Evolutionary conservation across 2,888 invertebrate genomes (phyloP), one percentile per base, ranked within the genome.

Genomic region (Volucella inanis): DNA sequence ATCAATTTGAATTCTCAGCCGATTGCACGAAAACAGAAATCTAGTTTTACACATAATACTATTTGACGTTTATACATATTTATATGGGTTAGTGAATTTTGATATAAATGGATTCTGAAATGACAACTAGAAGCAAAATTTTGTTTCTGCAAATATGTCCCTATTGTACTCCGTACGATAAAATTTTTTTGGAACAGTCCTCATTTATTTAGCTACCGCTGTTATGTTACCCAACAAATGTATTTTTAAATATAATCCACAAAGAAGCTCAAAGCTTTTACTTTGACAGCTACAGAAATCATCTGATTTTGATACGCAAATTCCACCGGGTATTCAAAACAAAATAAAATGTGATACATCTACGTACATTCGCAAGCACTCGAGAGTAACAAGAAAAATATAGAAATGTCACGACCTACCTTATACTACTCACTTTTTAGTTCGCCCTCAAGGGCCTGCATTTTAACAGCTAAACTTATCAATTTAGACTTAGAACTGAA

Each of bases 361-460:
- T 3, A 22, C 22, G 22, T 22, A 22, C 22, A 22, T 22, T 1
- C 1, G 22, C 22, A 3, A 22, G 3, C 22, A 22, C 2, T 22
- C 3, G 22, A 22, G 2, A 22, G 18, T 2, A 22, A 22, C 0
- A 31, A 31, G 31, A 1, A 31, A 31, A 31, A 31, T 8, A n/a
- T 18, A 15, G 15, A 75, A 22, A 75, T 65, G 74, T 22, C 55
- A 11, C 88, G 89, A 62, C 91, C 90, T 8, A 89, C 88, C 78
- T 87, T 92, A 31, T 91, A 91, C 81, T 89, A 89, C 77, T 87
- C 89, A 11, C 84, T 88, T 10, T 87, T 89, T 15, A 92, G 92
- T 87, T 90, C 92, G 12, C 91, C 92, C 12, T 90, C 90, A 22
- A 88, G 92, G 70, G 90, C 92, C 3, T 92, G 92, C 15, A 67